Evolutionary conservation across 2,888 invertebrate species (phyloP), one percentile per base, ranked within the genome.

Genomic region (Cordilura impudica): DNA sequence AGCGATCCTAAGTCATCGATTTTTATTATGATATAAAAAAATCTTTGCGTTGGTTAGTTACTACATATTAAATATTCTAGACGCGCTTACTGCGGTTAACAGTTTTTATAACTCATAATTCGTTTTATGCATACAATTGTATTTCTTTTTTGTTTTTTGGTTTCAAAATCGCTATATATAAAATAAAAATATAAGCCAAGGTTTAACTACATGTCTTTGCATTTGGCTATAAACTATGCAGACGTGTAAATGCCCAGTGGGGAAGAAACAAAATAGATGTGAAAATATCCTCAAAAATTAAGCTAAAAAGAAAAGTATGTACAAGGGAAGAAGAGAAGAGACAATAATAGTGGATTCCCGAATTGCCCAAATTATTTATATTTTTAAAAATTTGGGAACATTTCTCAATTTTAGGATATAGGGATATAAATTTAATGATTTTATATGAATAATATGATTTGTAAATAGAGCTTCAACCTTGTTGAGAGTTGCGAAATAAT

Each of bases 31-130:
- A 10, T 6, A 2, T 6, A 4, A 35, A 16, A 16, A 23, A 39
- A 12, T 21, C 1, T 51, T 23, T 39, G 14, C 47, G 7, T 21
- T 47, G 18, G 29, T 3, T 23, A n/a, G 23, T 19, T 14, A 6
- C 2, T n/a, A 45, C 21, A 10, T n/a, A 16, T 18, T 63, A 6
- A 31, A 21, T 49, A 63, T 63, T 18, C 49, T 19, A 35, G 63
- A 35, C 49, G 35, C 35, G 19, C 35, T 63, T 63, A 35, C 35
- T 31, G 49, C 35, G 35, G 31, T 51, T 21, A 54, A 47, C 29
- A 56, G 26, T 56, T 67, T 19, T 54, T 54, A 14, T 56, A 43
- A 29, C 43, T 67, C 31, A 67, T 47, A 16, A 51, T 63, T 63
- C 61, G 3, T 29, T 14, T 7, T 6, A 14, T 51, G 51, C 26